Conservation (phyloP, 2,888 invertebrate genomes). For the Eupithecia dodoneata region DNA sequence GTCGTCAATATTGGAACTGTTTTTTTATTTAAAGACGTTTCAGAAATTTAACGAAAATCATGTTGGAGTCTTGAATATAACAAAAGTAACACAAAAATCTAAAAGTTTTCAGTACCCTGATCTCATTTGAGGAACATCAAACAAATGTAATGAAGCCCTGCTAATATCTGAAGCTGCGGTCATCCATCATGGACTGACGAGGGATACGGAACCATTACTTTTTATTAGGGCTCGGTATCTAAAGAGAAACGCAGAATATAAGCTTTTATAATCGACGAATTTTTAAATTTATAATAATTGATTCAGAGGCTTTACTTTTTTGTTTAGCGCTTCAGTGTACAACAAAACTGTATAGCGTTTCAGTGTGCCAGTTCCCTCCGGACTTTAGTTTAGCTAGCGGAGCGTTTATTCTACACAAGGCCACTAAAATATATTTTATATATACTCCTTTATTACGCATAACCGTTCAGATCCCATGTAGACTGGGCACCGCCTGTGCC, state of each 20-base stretch:
- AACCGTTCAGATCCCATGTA: neutral
- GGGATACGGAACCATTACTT: constrained; percentile 56
- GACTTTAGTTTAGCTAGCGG: neutral
- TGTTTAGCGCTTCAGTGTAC: no score
- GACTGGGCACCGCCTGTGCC: neutral
- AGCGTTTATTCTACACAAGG: neutral
- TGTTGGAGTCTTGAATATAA: no score
- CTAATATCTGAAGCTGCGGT: constrained; percentile 38
- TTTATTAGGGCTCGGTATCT: constrained; percentile 42
- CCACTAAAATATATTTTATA: neutral
- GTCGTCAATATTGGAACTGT: no score
- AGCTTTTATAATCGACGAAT: no score
- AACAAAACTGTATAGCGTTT: neutral
- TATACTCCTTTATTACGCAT: neutral
- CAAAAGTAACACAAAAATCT: no score
- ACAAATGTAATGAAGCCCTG: neutral
- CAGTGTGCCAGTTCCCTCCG: no score
- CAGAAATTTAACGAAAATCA: no score
- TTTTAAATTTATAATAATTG: no score
- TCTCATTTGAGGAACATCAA: neutral
- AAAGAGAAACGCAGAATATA: neutral
- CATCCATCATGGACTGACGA: constrained; percentile 56
- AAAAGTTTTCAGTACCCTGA: no score
- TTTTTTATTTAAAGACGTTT: no score
- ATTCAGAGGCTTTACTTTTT: no score